A percentile compares a stretch with the other conserved stretches of the same genome.
Evolutionary conservation across 2,113 vertebrate species (phyloP).

Genomic region (Lota lota): DNA sequence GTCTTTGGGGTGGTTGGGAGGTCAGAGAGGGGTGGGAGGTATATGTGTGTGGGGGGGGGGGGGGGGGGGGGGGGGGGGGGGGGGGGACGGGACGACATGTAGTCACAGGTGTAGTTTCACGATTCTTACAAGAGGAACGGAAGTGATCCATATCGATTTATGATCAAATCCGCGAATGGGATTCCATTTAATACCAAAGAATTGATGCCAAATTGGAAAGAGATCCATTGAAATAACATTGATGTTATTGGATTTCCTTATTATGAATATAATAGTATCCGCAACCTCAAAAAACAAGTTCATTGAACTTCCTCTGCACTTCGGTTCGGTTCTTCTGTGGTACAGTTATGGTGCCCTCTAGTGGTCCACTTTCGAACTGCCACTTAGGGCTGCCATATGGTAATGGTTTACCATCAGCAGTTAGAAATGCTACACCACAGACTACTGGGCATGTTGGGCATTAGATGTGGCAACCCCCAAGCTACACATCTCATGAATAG

Average conservation of each 20-base stretch:
- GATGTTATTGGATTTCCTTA: background rate
- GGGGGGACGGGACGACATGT: constrained; percentile 15
- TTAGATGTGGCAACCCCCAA: constrained; percentile 59
- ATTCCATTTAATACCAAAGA: background rate
- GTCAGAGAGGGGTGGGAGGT: too few relatives aligned
- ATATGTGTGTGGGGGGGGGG: too few relatives aligned
- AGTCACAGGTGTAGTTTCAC: constrained; percentile 43
- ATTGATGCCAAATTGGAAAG: background rate
- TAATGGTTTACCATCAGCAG: constrained; percentile 64
- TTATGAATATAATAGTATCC: background rate
- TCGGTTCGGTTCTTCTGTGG: constrained; percentile 12
- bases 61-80: constrained; percentile 36
- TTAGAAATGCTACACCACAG: constrained; percentile 58
- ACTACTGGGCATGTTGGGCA: constrained; percentile 63
- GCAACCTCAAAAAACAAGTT: background rate
- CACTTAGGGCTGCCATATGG: constrained; percentile 44
- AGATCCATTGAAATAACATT: background rate
- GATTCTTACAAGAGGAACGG: constrained; percentile 11
- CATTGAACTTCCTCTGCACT: background rate
- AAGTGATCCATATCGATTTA: background rate
- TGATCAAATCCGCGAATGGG: background rate
- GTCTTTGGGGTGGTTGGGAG: too few relatives aligned
- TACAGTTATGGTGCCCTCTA: constrained; percentile 67
- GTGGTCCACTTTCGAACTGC: constrained; percentile 35
- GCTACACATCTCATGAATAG: constrained; percentile 53